Conservation (phyloP, 2,888 invertebrate genomes). For the Caenorhabditis sp. region DNA sequence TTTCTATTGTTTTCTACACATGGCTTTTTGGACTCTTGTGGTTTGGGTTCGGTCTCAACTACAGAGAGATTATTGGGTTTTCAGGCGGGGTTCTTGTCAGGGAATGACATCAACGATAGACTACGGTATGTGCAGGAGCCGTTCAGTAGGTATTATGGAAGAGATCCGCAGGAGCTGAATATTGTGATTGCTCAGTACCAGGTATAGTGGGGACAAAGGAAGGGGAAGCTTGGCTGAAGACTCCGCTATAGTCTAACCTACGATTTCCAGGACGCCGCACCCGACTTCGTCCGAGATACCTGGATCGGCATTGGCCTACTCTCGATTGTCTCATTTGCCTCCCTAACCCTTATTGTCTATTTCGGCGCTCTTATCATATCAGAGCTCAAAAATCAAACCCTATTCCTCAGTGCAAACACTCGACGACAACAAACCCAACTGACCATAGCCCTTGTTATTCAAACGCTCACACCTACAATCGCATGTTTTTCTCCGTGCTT, state of each 20-base stretch:
- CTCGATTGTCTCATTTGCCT: slow-evolving; percentile 13
- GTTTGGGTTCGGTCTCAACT: too few relatives aligned
- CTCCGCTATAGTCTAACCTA: too few relatives aligned
- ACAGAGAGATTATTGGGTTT: too few relatives aligned
- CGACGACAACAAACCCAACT: slow-evolving; percentile 30
- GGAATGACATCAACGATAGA: not conserved
- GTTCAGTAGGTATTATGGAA: slow-evolving; percentile 12
- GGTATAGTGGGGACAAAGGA: not conserved
- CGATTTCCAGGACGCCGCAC: slow-evolving; percentile 10
- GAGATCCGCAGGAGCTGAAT: slow-evolving; percentile 19
- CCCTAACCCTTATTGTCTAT: not conserved
- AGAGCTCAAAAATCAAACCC: slow-evolving; percentile 5
- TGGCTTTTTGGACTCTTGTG: slow-evolving; percentile 30
- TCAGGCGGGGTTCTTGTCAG: slow-evolving; percentile 1
- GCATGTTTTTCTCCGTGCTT: slow-evolving; percentile 41
- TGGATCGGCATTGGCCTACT: slow-evolving; percentile 28
- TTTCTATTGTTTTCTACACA: slow-evolving; percentile 22
- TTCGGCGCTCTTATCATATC: not conserved
- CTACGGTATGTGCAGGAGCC: slow-evolving; percentile 24
- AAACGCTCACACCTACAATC: slow-evolving; percentile 19
- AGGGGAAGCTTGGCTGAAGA: too few relatives aligned
- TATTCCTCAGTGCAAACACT: slow-evolving; percentile 8
- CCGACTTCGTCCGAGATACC: slow-evolving; percentile 7
- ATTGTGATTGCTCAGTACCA: slow-evolving; percentile 30
- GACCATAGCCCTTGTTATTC: slow-evolving; percentile 24